These are phyloP conservation scores for Seriola aureovittata DNA, from an alignment of 2,113 vertebrate genomes.

Conservation along the genomic window DNA sequence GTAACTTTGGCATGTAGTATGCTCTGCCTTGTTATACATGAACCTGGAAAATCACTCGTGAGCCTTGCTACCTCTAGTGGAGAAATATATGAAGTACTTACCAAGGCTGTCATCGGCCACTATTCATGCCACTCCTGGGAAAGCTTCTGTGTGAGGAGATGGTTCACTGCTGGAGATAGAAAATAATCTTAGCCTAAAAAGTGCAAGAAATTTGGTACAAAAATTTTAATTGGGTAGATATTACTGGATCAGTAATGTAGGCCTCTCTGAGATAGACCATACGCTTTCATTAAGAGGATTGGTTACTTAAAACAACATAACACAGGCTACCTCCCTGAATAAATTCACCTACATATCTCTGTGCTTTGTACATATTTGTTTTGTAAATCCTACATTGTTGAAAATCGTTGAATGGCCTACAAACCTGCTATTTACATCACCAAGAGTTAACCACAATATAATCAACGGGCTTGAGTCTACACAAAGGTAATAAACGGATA, in stretches of 20 bases:
- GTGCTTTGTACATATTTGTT: neutral
- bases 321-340: neutral
- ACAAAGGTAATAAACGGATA: neutral
- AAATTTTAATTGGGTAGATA: neutral
- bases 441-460: neutral
- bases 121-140: neutral
- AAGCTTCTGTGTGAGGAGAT: neutral
- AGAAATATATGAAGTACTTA: conserved; percentile 4
- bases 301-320: neutral
- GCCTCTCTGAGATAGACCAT: neutral
- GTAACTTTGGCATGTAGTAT: neutral
- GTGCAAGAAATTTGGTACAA: neutral
- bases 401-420: neutral
- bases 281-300: neutral
- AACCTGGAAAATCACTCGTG: neutral
- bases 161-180: neutral
- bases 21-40: neutral
- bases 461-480: neutral
- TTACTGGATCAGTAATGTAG: neutral
- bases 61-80: conserved; percentile 57
- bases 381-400: neutral
- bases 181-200: neutral
- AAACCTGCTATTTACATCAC: neutral
- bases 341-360: neutral
- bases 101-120: neutral